A percentile compares a stretch with the other conserved stretches of the same genome.
These are phyloP conservation scores for Micropterix aruncella DNA, from an alignment of 2,888 invertebrate species.

Conservation along the genomic window DNA sequence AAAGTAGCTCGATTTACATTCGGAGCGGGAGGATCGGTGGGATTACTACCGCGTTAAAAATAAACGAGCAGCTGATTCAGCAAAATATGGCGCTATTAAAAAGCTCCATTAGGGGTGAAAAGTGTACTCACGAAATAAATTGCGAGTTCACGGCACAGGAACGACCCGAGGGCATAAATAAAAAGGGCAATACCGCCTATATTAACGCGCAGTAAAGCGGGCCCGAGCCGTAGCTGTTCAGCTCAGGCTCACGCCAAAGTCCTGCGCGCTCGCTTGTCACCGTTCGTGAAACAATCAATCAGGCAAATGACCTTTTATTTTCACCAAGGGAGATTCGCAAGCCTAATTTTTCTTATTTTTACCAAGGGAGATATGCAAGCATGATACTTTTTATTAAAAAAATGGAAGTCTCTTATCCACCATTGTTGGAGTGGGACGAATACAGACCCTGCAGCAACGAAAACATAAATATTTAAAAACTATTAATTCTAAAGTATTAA, in stretches of 20 bases:
- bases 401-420: too few relatives aligned
- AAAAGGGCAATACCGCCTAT: neutral
- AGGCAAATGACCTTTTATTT: neutral
- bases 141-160: neutral
- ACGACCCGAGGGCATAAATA: neutral
- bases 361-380: too few relatives aligned
- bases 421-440: too few relatives aligned
- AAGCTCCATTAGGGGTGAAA: neutral
- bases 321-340: too few relatives aligned
- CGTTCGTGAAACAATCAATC: neutral
- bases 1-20: too few relatives aligned
- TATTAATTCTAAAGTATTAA: too few relatives aligned
- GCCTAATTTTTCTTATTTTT: neutral
- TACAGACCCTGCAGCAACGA: too few relatives aligned
- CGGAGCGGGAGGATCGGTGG: neutral
- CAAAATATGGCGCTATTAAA: neutral
- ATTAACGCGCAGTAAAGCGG: too few relatives aligned
- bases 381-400: too few relatives aligned
- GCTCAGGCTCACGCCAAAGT: neutral
- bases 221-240: too few relatives aligned
- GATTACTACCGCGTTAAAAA: neutral
- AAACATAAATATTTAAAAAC: too few relatives aligned
- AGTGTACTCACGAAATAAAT: neutral
- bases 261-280: neutral
- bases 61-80: neutral